phyloP scores from a whole-genome alignment of 2,113 vertebrate genomes.

The Chlamydotis undulata region DNA sequence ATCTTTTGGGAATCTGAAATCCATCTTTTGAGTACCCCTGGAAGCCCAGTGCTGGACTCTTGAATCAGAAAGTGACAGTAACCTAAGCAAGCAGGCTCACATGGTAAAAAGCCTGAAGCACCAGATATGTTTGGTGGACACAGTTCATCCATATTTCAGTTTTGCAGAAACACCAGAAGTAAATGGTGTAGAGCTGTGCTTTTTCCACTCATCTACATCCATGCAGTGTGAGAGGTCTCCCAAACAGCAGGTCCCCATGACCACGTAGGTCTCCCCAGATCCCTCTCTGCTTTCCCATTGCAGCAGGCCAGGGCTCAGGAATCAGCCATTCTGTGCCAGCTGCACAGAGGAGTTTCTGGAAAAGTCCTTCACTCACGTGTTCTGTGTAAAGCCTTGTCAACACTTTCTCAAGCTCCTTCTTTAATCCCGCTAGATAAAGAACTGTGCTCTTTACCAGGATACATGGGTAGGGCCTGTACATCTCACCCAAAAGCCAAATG shows the following conservation, averaged over 20 bases:
- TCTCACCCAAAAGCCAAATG: background rate
- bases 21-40: background rate
- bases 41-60: background rate
- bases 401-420: background rate
- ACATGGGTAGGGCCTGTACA: background rate
- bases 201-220: background rate
- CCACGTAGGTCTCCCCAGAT: accelerated
- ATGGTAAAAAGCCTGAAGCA: background rate
- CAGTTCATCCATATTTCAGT: background rate
- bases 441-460: background rate
- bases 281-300: background rate
- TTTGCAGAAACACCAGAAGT: background rate
- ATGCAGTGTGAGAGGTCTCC: background rate
- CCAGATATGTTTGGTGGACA: background rate
- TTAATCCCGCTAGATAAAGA: background rate
- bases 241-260: background rate
- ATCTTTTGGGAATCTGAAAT: background rate
- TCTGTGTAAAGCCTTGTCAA: background rate
- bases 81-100: background rate
- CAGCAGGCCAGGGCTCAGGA: background rate
- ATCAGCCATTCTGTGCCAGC: background rate
- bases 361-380: background rate
- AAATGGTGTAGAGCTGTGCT: background rate
- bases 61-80: background rate
- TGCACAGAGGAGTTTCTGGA: background rate